Evolutionary conservation across 2,888 invertebrate genomes (phyloP).

Genomic region (Stenchaetothrips biformis): DNA sequence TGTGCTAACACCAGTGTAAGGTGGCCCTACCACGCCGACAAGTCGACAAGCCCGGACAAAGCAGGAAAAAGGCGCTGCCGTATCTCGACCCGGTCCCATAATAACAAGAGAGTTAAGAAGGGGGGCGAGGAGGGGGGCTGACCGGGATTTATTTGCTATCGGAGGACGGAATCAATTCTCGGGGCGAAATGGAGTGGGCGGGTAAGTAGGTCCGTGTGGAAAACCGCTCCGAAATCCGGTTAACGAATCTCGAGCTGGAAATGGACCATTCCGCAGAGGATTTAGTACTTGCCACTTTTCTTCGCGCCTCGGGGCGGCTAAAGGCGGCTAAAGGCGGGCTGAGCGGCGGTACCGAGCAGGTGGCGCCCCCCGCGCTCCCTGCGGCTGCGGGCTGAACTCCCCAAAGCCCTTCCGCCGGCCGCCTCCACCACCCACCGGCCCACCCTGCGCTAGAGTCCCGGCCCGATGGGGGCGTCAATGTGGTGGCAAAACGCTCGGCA

Average conservation of each 20-base stretch:
- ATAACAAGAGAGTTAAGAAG: not conserved
- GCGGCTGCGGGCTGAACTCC: too few relatives aligned
- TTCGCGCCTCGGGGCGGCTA: not conserved
- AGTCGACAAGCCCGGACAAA: too few relatives aligned
- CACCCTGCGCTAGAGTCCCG: not conserved
- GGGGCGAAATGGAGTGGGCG: not conserved
- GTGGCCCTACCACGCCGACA: too few relatives aligned
- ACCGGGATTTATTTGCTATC: not conserved
- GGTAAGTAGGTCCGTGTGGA: not conserved
- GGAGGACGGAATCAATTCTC: not conserved
- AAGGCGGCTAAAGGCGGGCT: too few relatives aligned
- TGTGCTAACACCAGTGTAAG: too few relatives aligned
- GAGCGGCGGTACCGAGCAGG: too few relatives aligned
- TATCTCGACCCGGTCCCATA: too few relatives aligned
- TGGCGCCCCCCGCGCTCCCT: too few relatives aligned
- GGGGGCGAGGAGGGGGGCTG: not conserved
- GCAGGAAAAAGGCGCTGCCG: too few relatives aligned
- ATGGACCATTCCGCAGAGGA: not conserved
- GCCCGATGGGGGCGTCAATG: not conserved
- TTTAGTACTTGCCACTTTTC: constrained; percentile 6
- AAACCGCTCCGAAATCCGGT: not conserved
- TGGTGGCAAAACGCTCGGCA: not conserved
- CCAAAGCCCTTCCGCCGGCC: too few relatives aligned
- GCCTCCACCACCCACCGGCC: too few relatives aligned
- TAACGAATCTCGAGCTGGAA: constrained; percentile 1